phyloP scores from a whole-genome alignment of 2,113 vertebrate genomes.

The Panthera tigris region DNA sequence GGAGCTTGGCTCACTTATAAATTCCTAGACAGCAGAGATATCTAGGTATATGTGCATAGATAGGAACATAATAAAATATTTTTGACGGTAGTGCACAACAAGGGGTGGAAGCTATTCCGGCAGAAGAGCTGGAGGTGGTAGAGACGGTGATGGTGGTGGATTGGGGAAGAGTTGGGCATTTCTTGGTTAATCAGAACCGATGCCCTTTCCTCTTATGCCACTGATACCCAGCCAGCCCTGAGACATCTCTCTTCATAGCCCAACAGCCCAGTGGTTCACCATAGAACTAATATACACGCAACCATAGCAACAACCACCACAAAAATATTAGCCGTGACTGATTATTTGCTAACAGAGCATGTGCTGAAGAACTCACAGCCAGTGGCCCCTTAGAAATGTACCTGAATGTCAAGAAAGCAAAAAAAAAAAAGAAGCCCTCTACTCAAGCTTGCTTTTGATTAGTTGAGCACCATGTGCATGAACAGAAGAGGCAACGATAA shows the following conservation, averaged over 20 bases:
- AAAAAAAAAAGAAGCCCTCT: background rate
- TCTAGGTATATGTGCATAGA: background rate
- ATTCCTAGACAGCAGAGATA: background rate
- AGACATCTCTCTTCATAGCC: background rate
- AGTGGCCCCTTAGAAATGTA: constrained; percentile 14
- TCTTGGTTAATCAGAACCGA: background rate
- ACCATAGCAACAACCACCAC: background rate
- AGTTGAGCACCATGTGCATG: background rate
- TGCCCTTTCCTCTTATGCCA: background rate
- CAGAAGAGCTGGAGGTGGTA: background rate
- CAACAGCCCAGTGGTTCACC: background rate
- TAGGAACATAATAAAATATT: background rate
- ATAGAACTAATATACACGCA: background rate
- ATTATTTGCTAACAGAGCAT: background rate
- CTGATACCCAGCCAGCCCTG: background rate
- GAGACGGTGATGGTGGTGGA: background rate
- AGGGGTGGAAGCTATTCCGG: background rate
- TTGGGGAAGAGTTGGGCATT: constrained; percentile 17
- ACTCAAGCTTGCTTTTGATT: constrained; percentile 56
- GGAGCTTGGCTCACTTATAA: background rate
- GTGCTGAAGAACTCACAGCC: constrained; percentile 40
- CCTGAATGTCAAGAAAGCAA: background rate
- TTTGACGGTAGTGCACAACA: background rate
- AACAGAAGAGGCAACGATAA: constrained; percentile 32
- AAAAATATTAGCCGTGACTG: background rate